Evolutionary conservation across 2,113 vertebrate genomes (phyloP).

Genomic region (Sinosuthora webbiana): DNA sequence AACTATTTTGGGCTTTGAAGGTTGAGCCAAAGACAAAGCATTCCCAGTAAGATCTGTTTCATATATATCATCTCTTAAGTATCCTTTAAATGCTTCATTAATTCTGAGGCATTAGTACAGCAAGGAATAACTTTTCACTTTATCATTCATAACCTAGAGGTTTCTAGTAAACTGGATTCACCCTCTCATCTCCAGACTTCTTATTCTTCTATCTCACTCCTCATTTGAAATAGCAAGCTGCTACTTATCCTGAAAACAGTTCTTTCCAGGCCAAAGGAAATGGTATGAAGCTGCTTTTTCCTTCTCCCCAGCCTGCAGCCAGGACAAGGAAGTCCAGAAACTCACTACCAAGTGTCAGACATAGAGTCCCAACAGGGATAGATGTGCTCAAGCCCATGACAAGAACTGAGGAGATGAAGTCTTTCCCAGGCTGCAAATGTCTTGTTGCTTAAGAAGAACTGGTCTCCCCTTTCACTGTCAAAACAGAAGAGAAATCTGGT

Average conservation of each 20-base stretch:
- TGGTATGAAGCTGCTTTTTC: slow-evolving; percentile 33
- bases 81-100: slow-evolving; percentile 17
- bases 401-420: not conserved
- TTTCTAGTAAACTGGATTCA: slow-evolving; percentile 50
- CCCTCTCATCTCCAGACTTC: not conserved
- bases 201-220: not conserved
- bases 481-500: not conserved
- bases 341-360: not conserved
- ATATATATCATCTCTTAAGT: not conserved
- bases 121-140: slow-evolving; percentile 37
- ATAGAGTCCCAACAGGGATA: not conserved
- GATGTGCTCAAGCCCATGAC: not conserved
- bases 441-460: not conserved
- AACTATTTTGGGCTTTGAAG: not conserved
- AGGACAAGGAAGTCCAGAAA: not conserved
- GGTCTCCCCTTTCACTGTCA: not conserved
- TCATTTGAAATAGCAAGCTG: slow-evolving; percentile 45
- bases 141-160: slow-evolving; percentile 38
- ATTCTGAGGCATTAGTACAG: slow-evolving; percentile 7
- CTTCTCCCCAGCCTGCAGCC: not conserved
- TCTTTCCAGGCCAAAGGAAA: slow-evolving; percentile 48
- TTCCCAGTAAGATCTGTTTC: not conserved
- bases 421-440: not conserved
- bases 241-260: slow-evolving; percentile 45
- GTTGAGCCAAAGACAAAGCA: not conserved